Evolutionary conservation across 2,888 invertebrate genomes (phyloP).

Genomic region (Eurois occulta): DNA sequence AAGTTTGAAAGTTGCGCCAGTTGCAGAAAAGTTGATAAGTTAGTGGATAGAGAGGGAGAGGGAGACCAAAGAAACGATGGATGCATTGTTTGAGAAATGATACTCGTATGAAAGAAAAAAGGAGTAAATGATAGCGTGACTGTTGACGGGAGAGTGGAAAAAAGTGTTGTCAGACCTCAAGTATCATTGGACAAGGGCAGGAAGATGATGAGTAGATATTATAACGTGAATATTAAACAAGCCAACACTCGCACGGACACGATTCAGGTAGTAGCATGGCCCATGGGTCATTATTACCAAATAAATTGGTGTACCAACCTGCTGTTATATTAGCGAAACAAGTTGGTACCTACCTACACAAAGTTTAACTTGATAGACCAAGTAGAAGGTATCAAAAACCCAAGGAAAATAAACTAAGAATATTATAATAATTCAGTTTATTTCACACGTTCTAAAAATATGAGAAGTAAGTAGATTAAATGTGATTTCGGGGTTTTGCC

Average conservation of each 20-base stretch:
- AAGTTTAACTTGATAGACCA: neutral
- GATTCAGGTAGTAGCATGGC: neutral
- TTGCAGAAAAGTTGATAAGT: too few species aligned
- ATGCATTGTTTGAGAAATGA: too few species aligned
- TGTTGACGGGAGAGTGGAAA: neutral
- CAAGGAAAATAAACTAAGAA: neutral
- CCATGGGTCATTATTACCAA: too few species aligned
- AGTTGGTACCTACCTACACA: neutral
- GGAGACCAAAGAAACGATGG: neutral
- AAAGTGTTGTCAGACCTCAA: neutral
- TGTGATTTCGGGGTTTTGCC: slow-evolving; percentile 17
- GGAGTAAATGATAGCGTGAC: neutral
- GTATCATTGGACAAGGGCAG: neutral
- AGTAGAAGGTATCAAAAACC: neutral
- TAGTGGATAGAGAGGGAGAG: neutral
- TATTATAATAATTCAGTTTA: neutral
- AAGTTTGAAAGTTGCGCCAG: too few species aligned
- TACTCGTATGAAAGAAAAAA: too few species aligned
- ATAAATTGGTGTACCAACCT: too few species aligned
- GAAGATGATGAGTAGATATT: neutral
- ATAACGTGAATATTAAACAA: neutral
- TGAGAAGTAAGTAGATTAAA: slow-evolving; percentile 18
- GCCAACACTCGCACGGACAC: neutral
- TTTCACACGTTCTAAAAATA: slow-evolving; percentile 12
- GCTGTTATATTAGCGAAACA: neutral